Conservation (phyloP, 2,888 invertebrate species). For the Luperina nickerlii region DNA sequence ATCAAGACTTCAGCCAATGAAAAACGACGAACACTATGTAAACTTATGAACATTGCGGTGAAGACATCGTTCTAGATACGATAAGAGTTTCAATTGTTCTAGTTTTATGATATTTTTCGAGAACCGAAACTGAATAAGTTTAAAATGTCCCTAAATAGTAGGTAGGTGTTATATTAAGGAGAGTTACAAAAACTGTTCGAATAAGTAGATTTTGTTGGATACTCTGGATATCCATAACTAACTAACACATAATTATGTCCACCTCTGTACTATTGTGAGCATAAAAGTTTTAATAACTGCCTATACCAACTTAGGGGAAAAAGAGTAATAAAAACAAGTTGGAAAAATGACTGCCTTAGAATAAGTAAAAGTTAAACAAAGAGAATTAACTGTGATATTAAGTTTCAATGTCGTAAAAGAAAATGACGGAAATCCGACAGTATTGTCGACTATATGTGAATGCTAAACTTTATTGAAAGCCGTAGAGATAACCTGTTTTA, state of each 20-base stretch:
- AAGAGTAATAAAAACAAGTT: background rate
- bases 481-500: constrained; percentile 28
- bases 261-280: too few species aligned
- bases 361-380: background rate
- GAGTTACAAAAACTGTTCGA: background rate
- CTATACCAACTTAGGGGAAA: background rate
- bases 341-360: background rate
- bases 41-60: constrained; percentile 1
- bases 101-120: background rate
- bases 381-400: background rate
- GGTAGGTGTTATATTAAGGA: background rate
- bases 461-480: constrained; percentile 32
- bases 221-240: background rate
- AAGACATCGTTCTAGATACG: constrained; percentile 11
- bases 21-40: constrained; percentile 2
- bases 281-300: background rate
- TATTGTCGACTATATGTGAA: constrained; percentile 18
- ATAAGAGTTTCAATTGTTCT: background rate
- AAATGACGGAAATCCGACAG: constrained; percentile 7
- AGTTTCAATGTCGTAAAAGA: constrained; percentile 14
- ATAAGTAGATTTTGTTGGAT: background rate
- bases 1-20: constrained; percentile 11
- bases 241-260: background rate
- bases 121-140: background rate
- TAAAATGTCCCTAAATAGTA: background rate